These are phyloP conservation scores for Drosophila atripex DNA, from an alignment of 2,888 invertebrate genomes.

Conservation along the genomic window DNA sequence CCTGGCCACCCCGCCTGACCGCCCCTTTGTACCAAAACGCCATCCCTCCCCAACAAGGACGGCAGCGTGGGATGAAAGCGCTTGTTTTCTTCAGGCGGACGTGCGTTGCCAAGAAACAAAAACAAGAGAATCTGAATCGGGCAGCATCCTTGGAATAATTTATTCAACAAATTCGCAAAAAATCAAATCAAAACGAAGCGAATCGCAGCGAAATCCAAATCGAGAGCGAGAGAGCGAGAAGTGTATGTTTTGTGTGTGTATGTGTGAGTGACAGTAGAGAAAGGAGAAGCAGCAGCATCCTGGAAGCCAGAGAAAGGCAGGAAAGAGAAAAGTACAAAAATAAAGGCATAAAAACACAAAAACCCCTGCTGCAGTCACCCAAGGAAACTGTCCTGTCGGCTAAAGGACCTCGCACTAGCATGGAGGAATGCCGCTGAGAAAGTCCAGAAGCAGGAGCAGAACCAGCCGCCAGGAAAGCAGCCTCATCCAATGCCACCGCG, in stretches of 20 bases:
- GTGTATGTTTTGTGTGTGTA: conserved; percentile 31
- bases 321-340: conserved; percentile 16
- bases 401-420: neutral
- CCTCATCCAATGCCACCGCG: conserved; percentile 30
- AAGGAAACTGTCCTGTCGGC: neutral
- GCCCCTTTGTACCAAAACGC: neutral
- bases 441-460: conserved; percentile 9
- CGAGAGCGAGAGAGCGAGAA: conserved; percentile 26
- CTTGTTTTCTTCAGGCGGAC: conserved; percentile 11
- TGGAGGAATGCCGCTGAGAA: conserved; percentile 30
- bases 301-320: conserved; percentile 39
- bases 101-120: conserved; percentile 7
- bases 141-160: conserved; percentile 26
- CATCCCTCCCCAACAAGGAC: neutral
- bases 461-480: conserved; percentile 13
- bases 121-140: neutral
- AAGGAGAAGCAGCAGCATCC: conserved; percentile 28
- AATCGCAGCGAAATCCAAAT: neutral
- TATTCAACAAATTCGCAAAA: conserved; percentile 8
- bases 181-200: conserved; percentile 17
- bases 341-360: conserved; percentile 33
- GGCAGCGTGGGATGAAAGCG: conserved; percentile 23
- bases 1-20: conserved; percentile 17
- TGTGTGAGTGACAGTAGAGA: conserved; percentile 31
- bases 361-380: neutral